These are phyloP conservation scores for Botia kubotai DNA, from an alignment of 2,797 vertebrate species.

Conservation along the genomic window DNA sequence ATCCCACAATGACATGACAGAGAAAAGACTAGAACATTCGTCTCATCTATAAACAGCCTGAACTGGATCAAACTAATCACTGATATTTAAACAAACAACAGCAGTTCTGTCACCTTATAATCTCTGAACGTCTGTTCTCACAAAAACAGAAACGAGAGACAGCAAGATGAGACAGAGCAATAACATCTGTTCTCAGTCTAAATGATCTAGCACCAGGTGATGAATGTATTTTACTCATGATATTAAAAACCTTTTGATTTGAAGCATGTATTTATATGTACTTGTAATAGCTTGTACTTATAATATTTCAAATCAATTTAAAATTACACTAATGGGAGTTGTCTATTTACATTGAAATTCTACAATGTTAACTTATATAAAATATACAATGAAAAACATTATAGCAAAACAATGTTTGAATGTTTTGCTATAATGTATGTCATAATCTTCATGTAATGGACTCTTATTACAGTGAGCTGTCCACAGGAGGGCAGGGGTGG, in stretches of 20 bases:
- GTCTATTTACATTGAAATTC: too few species aligned
- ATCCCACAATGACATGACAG: conserved; percentile 10
- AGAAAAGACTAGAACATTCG: conserved; percentile 9
- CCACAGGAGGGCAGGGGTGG: neutral
- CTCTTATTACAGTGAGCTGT: neutral
- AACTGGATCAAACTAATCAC: conserved; percentile 30
- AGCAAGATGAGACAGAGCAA: conserved; percentile 42
- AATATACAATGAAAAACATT: too few species aligned
- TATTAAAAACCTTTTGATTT: too few species aligned
- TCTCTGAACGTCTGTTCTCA: conserved; percentile 58
- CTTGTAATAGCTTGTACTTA: too few species aligned
- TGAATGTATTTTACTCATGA: too few species aligned
- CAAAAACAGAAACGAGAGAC: conserved; percentile 47
- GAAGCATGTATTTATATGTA: too few species aligned
- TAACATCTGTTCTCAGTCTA: neutral
- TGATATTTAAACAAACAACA: conserved; percentile 44
- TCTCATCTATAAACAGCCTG: conserved; percentile 18
- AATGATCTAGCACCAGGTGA: too few species aligned
- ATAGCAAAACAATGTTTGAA: neutral
- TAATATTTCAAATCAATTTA: too few species aligned
- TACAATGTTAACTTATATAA: too few species aligned
- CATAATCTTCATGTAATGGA: neutral
- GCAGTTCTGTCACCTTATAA: conserved; percentile 57
- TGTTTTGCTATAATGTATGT: neutral
- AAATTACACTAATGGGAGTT: too few species aligned